Conservation (phyloP, 1,140 invertebrate species). For the Lethrus apterus region DNA sequence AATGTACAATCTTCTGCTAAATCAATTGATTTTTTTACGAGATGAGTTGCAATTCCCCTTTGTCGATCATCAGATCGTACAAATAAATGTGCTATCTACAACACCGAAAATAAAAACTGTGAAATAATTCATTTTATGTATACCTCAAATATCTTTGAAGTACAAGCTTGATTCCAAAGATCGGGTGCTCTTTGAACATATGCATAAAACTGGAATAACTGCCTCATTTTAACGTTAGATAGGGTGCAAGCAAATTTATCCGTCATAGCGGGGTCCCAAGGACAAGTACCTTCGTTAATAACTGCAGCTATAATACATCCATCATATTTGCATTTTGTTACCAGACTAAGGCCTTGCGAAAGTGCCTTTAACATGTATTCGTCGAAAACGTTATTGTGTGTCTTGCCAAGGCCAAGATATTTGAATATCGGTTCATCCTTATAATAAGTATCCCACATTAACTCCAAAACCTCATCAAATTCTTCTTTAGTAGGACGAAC, state of each 20-base stretch:
- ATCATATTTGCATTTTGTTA: slow-evolving; percentile 39
- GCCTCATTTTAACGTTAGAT: slow-evolving; percentile 23
- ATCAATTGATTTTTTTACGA: slow-evolving; percentile 40
- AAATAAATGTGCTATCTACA: slow-evolving; percentile 36
- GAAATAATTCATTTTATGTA: background rate
- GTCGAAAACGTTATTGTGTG: slow-evolving; percentile 21
- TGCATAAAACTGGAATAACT: slow-evolving; percentile 40
- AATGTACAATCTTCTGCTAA: slow-evolving; percentile 41
- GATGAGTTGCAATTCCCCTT: slow-evolving; percentile 35
- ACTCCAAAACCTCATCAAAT: slow-evolving; percentile 26
- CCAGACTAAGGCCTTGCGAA: slow-evolving; percentile 38
- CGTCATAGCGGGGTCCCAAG: slow-evolving; percentile 33
- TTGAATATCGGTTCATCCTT: slow-evolving; percentile 29
- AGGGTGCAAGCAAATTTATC: slow-evolving; percentile 34
- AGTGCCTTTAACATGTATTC: slow-evolving; percentile 27
- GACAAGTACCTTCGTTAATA: slow-evolving; percentile 36
- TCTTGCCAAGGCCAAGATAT: slow-evolving; percentile 19
- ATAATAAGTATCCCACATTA: slow-evolving; percentile 33
- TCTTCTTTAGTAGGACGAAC: slow-evolving; percentile 25
- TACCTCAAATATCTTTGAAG: slow-evolving; percentile 41
- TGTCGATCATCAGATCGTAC: slow-evolving; percentile 35
- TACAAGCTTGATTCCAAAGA: slow-evolving; percentile 37
- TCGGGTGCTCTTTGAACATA: slow-evolving; percentile 36
- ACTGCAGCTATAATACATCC: slow-evolving; percentile 40
- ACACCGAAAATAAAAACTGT: slow-evolving; percentile 5